These are phyloP conservation scores for Ardeotis arabs DNA, from an alignment of 2,113 vertebrate species.

Conservation along the genomic window DNA sequence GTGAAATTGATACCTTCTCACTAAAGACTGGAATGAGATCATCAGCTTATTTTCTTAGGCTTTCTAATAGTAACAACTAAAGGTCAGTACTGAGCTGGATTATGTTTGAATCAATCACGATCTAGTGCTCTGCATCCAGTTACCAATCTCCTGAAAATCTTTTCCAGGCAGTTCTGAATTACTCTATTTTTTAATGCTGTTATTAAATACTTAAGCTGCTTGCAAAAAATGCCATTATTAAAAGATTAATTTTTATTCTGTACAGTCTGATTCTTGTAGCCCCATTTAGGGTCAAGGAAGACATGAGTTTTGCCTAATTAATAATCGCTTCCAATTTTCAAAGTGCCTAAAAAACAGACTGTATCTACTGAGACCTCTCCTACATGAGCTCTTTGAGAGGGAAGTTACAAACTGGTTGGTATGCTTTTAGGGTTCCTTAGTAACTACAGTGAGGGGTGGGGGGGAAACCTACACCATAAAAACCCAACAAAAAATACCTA, in stretches of 20 bases:
- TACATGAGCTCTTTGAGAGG: neutral
- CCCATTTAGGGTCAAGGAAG: neutral
- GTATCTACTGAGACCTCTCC: neutral
- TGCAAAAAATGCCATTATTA: neutral
- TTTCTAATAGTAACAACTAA: neutral
- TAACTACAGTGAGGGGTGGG: neutral
- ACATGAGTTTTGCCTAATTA: neutral
- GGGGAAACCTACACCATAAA: rapidly evolving
- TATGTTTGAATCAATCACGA: neutral
- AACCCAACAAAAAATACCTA: neutral
- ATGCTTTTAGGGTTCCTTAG: neutral
- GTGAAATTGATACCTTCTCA: neutral
- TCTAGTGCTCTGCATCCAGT: neutral
- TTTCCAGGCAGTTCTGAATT: neutral
- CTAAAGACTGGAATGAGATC: neutral
- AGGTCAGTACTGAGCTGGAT: neutral
- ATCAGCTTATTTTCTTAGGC: neutral
- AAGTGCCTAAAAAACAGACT: neutral
- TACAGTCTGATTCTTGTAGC: neutral
- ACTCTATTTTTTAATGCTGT: neutral
- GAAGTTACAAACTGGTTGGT: neutral
- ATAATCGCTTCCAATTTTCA: neutral
- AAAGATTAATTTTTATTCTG: neutral
- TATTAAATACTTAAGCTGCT: neutral
- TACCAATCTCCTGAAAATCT: neutral